These are phyloP conservation scores for Plectrocnemia conspersa DNA, from an alignment of 1,140 invertebrate species.

Conservation along the genomic window DNA sequence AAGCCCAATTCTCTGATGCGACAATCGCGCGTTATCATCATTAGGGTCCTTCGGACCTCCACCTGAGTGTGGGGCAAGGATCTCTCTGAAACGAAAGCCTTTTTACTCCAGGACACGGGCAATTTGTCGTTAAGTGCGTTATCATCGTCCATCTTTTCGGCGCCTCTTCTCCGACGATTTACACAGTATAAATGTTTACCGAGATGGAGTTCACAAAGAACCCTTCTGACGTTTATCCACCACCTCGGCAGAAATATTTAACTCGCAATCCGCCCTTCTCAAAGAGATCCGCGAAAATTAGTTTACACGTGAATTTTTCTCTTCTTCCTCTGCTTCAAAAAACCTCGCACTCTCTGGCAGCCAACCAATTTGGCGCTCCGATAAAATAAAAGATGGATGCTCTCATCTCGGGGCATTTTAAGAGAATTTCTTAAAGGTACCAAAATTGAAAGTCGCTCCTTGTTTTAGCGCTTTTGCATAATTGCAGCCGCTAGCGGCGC, in stretches of 20 bases:
- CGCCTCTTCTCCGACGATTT: not conserved
- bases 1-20: no score
- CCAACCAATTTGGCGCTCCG: constrained; percentile 1
- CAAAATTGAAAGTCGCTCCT: no score
- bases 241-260: constrained; percentile 4
- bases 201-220: no score
- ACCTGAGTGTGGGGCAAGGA: no score
- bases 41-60: no score
- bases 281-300: constrained; percentile 18
- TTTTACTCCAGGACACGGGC: not conserved
- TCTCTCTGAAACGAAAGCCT: no score
- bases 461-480: no score
- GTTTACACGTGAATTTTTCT: constrained; percentile 16
- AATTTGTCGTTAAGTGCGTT: constrained; percentile 16
- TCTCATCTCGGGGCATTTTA: not conserved
- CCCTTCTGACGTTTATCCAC: constrained; percentile 1
- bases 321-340: not conserved
- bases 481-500: no score
- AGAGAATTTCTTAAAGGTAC: no score
- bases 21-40: no score
- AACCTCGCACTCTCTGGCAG: not conserved
- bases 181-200: constrained; percentile 3
- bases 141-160: constrained; percentile 10
- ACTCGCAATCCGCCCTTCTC: constrained; percentile 12
- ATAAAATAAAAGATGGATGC: constrained; percentile 10